Evolutionary conservation across 2,113 vertebrate species (phyloP).

Genomic region (Ornithorhynchus anatinus): DNA sequence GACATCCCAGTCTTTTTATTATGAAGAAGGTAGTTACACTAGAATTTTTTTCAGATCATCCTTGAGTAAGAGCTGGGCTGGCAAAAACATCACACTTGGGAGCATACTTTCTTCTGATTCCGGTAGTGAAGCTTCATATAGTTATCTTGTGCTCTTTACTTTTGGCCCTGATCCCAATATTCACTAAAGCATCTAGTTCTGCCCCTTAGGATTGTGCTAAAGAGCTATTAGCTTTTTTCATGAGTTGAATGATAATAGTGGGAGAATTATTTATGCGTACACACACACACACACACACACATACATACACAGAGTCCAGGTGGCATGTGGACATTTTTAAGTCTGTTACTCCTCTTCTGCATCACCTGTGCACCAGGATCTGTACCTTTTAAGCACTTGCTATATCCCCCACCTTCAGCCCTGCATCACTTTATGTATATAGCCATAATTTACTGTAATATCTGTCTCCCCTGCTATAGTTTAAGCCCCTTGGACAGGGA

Average conservation of each 20-base stretch:
- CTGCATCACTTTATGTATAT: too few species aligned
- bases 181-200: constrained; percentile 53
- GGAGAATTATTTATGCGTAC: constrained; percentile 66
- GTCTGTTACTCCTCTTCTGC: too few species aligned
- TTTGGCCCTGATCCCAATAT: constrained; percentile 59
- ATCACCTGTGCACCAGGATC: too few species aligned
- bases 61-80: background rate
- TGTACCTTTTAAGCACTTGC: too few species aligned
- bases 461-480: too few species aligned
- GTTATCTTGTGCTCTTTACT: constrained; percentile 18
- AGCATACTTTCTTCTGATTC: background rate
- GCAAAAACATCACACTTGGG: background rate
- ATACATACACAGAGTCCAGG: too few species aligned
- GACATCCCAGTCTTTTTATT: too few species aligned
- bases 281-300: constrained; percentile 66
- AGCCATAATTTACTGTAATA: too few species aligned
- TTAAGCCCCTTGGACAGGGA: too few species aligned
- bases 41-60: background rate
- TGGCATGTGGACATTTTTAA: constrained; percentile 63
- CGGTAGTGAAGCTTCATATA: constrained; percentile 11
- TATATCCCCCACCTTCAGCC: too few species aligned
- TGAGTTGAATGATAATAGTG: constrained; percentile 68
- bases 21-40: background rate
- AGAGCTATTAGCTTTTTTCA: constrained; percentile 58
- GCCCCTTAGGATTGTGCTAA: constrained; percentile 62